Conservation (phyloP, 1,140 invertebrate species). For the Plutomurus gul region DNA sequence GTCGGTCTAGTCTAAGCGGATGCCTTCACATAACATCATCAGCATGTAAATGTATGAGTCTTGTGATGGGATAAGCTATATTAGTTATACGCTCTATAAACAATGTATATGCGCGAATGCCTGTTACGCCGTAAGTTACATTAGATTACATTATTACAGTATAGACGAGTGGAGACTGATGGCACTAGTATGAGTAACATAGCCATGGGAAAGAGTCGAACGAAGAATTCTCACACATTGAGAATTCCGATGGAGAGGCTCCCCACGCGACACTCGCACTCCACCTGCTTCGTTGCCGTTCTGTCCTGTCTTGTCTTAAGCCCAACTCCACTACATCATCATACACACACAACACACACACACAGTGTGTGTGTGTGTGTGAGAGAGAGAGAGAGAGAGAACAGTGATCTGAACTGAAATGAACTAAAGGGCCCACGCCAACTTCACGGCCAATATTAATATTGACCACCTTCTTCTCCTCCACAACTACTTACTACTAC, state of each 20-base stretch:
- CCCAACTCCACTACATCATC: not conserved
- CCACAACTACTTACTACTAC: not conserved
- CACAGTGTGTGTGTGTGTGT: too few species aligned
- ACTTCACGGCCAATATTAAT: not conserved
- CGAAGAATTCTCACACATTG: constrained; percentile 32
- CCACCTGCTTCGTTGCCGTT: constrained; percentile 31
- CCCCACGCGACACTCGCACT: constrained; percentile 40
- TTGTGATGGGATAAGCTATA: not conserved
- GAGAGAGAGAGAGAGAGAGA: too few species aligned
- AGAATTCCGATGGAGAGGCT: constrained; percentile 37
- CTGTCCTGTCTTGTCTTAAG: not conserved
- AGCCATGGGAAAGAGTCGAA: constrained; percentile 33
- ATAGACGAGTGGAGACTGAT: not conserved
- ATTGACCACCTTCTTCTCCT: not conserved
- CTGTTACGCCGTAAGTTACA: not conserved
- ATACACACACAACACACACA: too few species aligned
- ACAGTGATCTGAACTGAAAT: too few species aligned
- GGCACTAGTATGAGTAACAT: not conserved
- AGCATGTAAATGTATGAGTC: constrained; percentile 20
- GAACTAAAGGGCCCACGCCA: not conserved
- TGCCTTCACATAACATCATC: constrained; percentile 32
- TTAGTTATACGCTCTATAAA: not conserved
- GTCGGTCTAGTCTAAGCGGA: constrained; percentile 22
- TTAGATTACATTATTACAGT: constrained; percentile 12
- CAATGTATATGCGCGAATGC: constrained; percentile 30